Percentiles rank a stretch among this genome's conserved stretches.
phyloP scores from a whole-genome alignment of 2,888 invertebrate species.

The Oxytorus armatus region DNA sequence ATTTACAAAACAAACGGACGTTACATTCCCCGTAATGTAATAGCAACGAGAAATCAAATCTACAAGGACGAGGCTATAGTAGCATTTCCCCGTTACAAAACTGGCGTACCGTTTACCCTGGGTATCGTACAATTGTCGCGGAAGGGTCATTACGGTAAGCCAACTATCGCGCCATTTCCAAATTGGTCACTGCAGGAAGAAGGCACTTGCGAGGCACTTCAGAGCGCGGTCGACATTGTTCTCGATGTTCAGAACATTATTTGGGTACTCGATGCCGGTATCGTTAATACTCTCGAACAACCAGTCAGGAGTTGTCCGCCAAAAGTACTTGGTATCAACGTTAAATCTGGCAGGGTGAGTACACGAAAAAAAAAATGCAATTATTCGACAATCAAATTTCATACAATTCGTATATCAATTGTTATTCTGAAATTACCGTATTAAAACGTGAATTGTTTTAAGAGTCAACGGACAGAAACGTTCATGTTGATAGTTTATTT shows the following conservation, averaged over 20 bases:
- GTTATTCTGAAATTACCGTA: no score
- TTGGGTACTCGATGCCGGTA: conserved; percentile 90
- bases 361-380: no score
- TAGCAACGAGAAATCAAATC: conserved; percentile 87
- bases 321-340: conserved; percentile 88
- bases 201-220: conserved; percentile 89
- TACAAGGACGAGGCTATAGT: conserved; percentile 86
- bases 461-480: no score
- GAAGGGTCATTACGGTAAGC: conserved; percentile 86
- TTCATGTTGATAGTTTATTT: no score
- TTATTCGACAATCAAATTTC: no score
- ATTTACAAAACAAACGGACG: conserved; percentile 87
- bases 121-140: conserved; percentile 86
- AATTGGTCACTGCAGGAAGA: conserved; percentile 88
- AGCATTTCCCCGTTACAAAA: conserved; percentile 87
- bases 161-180: conserved; percentile 87
- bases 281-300: conserved; percentile 88
- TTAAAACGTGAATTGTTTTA: no score
- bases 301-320: conserved; percentile 89
- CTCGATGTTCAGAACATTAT: conserved; percentile 88
- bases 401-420: no score
- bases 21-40: conserved; percentile 86
- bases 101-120: conserved; percentile 89
- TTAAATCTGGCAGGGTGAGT: conserved; percentile 86
- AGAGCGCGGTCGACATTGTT: conserved; percentile 89